phyloP scores from a whole-genome alignment of 2,888 invertebrate genomes.

The Notodonta dromedarius region DNA sequence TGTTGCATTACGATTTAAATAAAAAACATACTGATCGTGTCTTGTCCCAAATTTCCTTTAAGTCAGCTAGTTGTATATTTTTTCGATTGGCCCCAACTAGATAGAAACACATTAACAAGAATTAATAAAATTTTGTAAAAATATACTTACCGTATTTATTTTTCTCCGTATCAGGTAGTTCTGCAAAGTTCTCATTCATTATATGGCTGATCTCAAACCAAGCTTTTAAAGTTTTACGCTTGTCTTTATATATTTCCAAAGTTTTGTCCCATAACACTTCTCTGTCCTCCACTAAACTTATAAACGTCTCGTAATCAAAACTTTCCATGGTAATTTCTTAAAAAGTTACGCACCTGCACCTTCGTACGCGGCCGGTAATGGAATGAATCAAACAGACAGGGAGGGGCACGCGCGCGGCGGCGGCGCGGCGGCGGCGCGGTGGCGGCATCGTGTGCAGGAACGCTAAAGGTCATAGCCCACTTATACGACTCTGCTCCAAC shows the following conservation, averaged over 20 bases:
- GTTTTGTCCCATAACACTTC: constrained; percentile 20
- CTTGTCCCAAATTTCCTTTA: constrained; percentile 17
- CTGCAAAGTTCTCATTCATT: constrained; percentile 16
- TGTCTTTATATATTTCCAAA: constrained; percentile 3
- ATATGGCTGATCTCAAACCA: constrained; percentile 15
- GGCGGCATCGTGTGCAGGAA: too few species aligned
- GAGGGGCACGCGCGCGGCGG: constrained; percentile 12
- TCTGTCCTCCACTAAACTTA: constrained; percentile 19
- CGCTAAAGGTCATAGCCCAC: too few species aligned
- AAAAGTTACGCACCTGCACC: constrained; percentile 14
- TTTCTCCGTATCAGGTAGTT: constrained; percentile 13
- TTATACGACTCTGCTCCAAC: too few species aligned
- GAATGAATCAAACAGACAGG: constrained; percentile 13
- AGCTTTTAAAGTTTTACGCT: constrained; percentile 18
- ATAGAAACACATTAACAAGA: constrained; percentile 15
- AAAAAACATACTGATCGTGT: constrained; percentile 17
- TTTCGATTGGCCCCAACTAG: constrained; percentile 15
- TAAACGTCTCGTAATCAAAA: constrained; percentile 21
- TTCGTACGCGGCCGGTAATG: constrained; percentile 12
- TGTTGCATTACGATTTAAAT: constrained; percentile 16
- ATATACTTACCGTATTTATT: constrained; percentile 15
- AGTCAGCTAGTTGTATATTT: constrained; percentile 15
- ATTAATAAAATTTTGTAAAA: constrained; percentile 16
- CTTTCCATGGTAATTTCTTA: constrained; percentile 15
- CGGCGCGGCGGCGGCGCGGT: constrained; percentile 8